Percentiles rank a stretch among this genome's conserved stretches.
phyloP scores from a whole-genome alignment of 2,888 invertebrate species.

The Parnassius apollo region DNA sequence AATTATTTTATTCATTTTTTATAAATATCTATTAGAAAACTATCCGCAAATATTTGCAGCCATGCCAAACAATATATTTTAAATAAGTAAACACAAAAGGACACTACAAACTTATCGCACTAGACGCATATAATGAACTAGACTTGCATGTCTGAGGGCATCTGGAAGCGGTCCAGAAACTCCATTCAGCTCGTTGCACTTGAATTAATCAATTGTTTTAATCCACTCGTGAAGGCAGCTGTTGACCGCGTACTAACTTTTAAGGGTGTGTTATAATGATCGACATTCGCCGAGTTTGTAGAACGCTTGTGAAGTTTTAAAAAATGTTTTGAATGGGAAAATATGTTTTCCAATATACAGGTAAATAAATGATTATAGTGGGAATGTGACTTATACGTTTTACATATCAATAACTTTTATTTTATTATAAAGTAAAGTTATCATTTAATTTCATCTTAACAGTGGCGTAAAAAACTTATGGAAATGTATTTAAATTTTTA shows the following conservation, averaged over 20 bases:
- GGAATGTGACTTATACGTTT: too few species aligned
- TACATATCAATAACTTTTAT: too few species aligned
- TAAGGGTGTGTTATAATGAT: conserved; percentile 23
- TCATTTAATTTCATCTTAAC: too few species aligned
- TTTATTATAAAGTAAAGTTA: too few species aligned
- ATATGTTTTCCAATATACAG: too few species aligned
- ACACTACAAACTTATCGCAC: conserved; percentile 26
- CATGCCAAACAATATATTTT: conserved; percentile 7
- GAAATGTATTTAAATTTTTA: too few species aligned
- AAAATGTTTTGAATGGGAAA: not conserved
- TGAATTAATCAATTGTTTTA: conserved; percentile 76
- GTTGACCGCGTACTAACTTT: conserved; percentile 52
- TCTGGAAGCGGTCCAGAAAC: conserved; percentile 59
- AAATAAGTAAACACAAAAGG: conserved; percentile 24
- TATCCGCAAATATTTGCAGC: too few species aligned
- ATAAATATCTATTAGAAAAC: too few species aligned
- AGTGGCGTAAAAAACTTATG: too few species aligned
- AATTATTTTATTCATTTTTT: too few species aligned
- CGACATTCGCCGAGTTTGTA: conserved; percentile 10
- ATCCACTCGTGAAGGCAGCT: conserved; percentile 62
- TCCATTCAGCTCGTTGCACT: conserved; percentile 63
- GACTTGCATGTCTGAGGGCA: conserved; percentile 39
- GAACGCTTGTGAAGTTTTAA: not conserved
- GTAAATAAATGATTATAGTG: too few species aligned
- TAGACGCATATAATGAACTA: conserved; percentile 27